phyloP scores from a whole-genome alignment of 2,888 invertebrate species.

The Caenorhabditis plicata region DNA sequence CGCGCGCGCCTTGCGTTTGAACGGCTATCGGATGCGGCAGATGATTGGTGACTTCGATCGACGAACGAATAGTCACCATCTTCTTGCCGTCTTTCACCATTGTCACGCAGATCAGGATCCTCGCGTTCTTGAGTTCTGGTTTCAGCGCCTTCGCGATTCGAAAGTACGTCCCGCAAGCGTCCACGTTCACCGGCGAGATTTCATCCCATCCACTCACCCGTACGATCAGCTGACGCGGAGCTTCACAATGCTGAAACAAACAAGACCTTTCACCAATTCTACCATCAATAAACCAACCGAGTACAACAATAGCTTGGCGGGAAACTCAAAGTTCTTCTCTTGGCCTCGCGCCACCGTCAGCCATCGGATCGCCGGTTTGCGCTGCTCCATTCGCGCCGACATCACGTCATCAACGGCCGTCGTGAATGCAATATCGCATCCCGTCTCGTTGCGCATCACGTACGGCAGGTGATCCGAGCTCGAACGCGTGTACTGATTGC shows the following conservation, averaged over 20 bases:
- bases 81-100: conserved; percentile 91
- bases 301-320: conserved; percentile 43
- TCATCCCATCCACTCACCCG: conserved; percentile 86
- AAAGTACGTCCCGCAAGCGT: conserved; percentile 91
- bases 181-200: conserved; percentile 86
- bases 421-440: conserved; percentile 81
- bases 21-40: conserved; percentile 45
- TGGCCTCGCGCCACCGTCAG: conserved; percentile 76
- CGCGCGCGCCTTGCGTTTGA: conserved; percentile 32
- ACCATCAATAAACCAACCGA: conserved; percentile 10
- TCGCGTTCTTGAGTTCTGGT: conserved; percentile 70
- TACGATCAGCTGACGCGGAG: conserved; percentile 77
- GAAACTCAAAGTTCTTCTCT: conserved; percentile 82
- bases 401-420: conserved; percentile 68
- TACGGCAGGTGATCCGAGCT: conserved; percentile 82
- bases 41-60: conserved; percentile 73
- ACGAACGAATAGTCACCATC: conserved; percentile 86
- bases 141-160: conserved; percentile 65
- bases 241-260: conserved; percentile 45
- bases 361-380: conserved; percentile 72
- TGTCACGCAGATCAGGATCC: conserved; percentile 86
- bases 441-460: conserved; percentile 87
- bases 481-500: conserved; percentile 42
- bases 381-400: conserved; percentile 31
- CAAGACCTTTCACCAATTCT: background rate